Evolutionary conservation across 2,113 vertebrate genomes (phyloP).

Genomic region (Proterorhinus semilunaris): DNA sequence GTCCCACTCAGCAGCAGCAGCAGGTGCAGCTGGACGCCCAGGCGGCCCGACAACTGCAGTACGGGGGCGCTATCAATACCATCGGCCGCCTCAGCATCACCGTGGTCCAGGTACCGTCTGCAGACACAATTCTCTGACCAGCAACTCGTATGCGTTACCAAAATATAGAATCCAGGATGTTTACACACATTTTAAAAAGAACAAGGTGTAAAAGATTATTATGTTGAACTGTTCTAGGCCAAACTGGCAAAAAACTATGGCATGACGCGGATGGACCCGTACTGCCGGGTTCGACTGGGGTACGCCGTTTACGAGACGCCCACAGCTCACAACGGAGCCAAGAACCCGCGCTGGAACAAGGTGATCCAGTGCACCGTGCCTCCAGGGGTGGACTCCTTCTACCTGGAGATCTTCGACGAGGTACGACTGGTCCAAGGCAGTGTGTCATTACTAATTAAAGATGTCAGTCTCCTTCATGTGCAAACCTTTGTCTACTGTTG

Average conservation of each 20-base stretch:
- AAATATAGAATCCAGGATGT: no score
- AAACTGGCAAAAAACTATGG: constrained; percentile 98
- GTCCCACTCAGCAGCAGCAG: constrained; percentile 91
- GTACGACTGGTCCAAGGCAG: constrained; percentile 64
- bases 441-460: not conserved
- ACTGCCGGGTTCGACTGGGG: constrained; percentile 91
- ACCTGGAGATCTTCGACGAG: constrained; percentile 98
- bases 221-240: constrained; percentile 71
- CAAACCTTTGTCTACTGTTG: no score
- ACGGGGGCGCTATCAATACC: constrained; percentile 78
- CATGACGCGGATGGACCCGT: constrained; percentile 98
- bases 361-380: constrained; percentile 96
- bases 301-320: constrained; percentile 96
- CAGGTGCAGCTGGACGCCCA: constrained; percentile 94
- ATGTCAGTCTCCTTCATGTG: no score
- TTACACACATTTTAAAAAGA: no score
- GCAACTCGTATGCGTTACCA: no score
- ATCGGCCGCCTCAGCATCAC: constrained; percentile 94
- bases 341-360: constrained; percentile 98
- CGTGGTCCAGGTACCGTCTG: constrained; percentile 88
- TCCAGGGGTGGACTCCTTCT: constrained; percentile 94
- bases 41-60: constrained; percentile 92
- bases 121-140: not conserved
- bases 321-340: constrained; percentile 95
- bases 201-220: no score